Evolutionary conservation across 2,888 invertebrate genomes (phyloP).

Genomic region (Sclerodermus sp.): DNA sequence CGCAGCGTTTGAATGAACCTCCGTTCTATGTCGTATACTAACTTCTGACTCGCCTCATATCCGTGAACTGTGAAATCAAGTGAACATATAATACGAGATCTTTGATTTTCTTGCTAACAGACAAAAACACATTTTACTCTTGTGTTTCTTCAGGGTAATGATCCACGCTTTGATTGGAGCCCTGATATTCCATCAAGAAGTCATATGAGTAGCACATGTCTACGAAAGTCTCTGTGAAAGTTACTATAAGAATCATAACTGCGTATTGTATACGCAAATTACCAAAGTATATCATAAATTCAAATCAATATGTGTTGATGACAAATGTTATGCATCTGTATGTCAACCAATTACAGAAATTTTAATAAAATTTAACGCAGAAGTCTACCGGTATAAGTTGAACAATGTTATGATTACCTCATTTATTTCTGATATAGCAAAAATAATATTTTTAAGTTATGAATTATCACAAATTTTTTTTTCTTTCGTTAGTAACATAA

Average conservation of each 20-base stretch:
- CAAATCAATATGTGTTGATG: constrained; percentile 32
- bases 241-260: constrained; percentile 36
- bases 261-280: constrained; percentile 38
- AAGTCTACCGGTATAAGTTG: constrained; percentile 28
- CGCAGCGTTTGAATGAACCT: constrained; percentile 28
- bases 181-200: constrained; percentile 36
- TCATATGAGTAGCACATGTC: constrained; percentile 33
- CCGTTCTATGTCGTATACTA: constrained; percentile 28
- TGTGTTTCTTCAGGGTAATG: constrained; percentile 32
- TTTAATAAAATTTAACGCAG: constrained; percentile 31
- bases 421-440: constrained; percentile 22
- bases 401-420: constrained; percentile 31
- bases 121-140: constrained; percentile 26
- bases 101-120: constrained; percentile 16
- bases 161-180: constrained; percentile 37
- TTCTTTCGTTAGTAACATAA: constrained; percentile 20
- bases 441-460: constrained; percentile 17
- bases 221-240: constrained; percentile 37
- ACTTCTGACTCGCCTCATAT: constrained; percentile 22
- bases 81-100: constrained; percentile 17
- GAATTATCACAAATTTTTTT: constrained; percentile 22
- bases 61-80: constrained; percentile 1
- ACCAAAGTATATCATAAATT: constrained; percentile 40
- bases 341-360: constrained; percentile 28
- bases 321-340: constrained; percentile 29